phyloP scores from a whole-genome alignment of 2,888 invertebrate species.

The Lithodes maja region DNA sequence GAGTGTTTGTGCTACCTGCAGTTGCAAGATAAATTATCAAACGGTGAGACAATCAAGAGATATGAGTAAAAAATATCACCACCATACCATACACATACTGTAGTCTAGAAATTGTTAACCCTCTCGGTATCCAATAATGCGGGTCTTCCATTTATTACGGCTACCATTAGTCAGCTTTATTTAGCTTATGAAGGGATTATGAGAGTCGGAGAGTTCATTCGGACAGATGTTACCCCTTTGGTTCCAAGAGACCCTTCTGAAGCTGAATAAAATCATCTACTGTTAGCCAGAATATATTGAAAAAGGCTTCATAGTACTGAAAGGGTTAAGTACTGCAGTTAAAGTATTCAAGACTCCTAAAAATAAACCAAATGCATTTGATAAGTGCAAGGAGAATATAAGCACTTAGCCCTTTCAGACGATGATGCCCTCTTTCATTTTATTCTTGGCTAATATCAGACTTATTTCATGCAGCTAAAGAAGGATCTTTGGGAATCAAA shows the following conservation, averaged over 20 bases:
- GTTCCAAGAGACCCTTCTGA: background rate
- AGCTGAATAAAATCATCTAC: background rate
- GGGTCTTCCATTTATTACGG: background rate
- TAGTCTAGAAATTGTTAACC: conserved; percentile 4
- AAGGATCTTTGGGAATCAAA: no score
- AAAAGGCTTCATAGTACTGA: background rate
- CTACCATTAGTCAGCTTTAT: background rate
- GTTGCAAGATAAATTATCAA: conserved; percentile 19
- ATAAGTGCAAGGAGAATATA: conserved; percentile 26
- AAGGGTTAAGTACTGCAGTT: no score
- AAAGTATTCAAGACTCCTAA: background rate
- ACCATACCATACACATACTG: conserved; percentile 1
- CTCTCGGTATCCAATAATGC: background rate
- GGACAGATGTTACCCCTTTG: no score
- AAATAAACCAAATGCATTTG: conserved; percentile 6
- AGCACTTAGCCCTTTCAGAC: conserved; percentile 1
- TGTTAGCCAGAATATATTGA: background rate
- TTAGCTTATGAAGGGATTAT: background rate
- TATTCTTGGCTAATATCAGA: no score
- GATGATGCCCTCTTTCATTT: no score
- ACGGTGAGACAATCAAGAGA: conserved; percentile 17
- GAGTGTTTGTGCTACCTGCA: conserved; percentile 56
- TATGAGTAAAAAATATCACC: conserved; percentile 32
- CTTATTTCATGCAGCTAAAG: no score
- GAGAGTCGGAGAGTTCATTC: no score